Evolutionary conservation across 2,888 invertebrate species (phyloP), one percentile per base, ranked within the genome.

Genomic region (Sinhomidia bicolor): DNA sequence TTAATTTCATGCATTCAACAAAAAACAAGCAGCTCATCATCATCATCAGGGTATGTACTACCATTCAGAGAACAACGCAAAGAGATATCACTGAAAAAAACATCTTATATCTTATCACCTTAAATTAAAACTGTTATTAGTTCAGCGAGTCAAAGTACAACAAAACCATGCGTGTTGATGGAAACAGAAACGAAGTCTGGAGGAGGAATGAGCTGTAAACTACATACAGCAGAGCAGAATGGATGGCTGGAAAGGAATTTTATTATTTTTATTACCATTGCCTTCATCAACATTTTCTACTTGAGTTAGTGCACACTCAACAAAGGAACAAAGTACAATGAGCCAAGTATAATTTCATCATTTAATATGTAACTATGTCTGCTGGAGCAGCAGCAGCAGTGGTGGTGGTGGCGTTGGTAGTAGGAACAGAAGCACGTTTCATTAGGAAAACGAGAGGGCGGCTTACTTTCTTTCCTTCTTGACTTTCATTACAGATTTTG

Each of bases 221-320:
- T 71, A 74, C 60, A 17, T 9, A 14, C 7, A 54, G 36, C 7
- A 51, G 1, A 23, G 23, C 1, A 20, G 60, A 81, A 74, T 74
- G 62, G 47, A 81, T 5, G 74, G 32, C 29, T 32, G 23, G 23
- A 47, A 79, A 36, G 80, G 80, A 86, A 86, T 81, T 87, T 87
- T 87, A 74, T 87, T 87, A 81, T 74, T 87, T 87, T 87, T 81
- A 81, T 87, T 60, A 68, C 68, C 71, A 74, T 29, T 74, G 47
- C 79, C 32, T 47, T 65, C 68, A 57, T 65, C 41, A 71, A 41
- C 32, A 32, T 29, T 54, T 54, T 32, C 41, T 54, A 4, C 17
- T 76, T 51, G 29, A 29, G 51, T 36, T 79, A 29, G 3, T 10
- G 12, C 3, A 47, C 26, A 36, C 3, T 17, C 29, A 65, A 12